phyloP scores from a whole-genome alignment of 2,113 vertebrate species.

The Eurypyga helias region DNA sequence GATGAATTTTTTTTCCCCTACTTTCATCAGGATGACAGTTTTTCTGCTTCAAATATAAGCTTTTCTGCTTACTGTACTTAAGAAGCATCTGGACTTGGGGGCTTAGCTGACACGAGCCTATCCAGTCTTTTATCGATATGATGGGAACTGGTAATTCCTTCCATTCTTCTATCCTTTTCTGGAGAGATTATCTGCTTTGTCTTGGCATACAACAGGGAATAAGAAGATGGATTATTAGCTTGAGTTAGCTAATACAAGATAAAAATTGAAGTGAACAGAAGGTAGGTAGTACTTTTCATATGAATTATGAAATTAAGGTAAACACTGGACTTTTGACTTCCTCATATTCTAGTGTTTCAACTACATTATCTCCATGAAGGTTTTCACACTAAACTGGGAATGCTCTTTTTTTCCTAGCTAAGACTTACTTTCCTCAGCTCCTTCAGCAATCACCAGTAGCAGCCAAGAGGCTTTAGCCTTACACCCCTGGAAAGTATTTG shows the following conservation, averaged over 20 bases:
- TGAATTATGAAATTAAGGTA: constrained; percentile 15
- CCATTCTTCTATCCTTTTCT: background rate
- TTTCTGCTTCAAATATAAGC: background rate
- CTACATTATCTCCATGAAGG: background rate
- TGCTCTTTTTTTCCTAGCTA: background rate
- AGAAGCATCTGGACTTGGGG: background rate
- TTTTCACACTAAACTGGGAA: background rate
- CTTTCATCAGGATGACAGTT: background rate
- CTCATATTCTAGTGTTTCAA: background rate
- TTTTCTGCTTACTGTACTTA: background rate
- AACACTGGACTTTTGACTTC: constrained; percentile 14
- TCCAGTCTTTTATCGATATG: background rate
- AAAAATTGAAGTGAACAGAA: constrained; percentile 23
- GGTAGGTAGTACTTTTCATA: background rate
- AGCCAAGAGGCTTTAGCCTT: background rate
- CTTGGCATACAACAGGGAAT: background rate
- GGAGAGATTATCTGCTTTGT: background rate
- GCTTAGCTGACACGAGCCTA: background rate
- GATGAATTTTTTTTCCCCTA: background rate
- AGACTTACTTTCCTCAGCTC: background rate
- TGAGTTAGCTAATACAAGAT: background rate
- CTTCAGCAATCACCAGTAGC: background rate
- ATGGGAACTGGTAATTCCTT: background rate
- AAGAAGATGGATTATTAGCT: background rate
- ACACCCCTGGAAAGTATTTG: background rate